These are phyloP conservation scores for Cryptoblepharus egeriae DNA, from an alignment of 2,797 vertebrate species.

Conservation along the genomic window DNA sequence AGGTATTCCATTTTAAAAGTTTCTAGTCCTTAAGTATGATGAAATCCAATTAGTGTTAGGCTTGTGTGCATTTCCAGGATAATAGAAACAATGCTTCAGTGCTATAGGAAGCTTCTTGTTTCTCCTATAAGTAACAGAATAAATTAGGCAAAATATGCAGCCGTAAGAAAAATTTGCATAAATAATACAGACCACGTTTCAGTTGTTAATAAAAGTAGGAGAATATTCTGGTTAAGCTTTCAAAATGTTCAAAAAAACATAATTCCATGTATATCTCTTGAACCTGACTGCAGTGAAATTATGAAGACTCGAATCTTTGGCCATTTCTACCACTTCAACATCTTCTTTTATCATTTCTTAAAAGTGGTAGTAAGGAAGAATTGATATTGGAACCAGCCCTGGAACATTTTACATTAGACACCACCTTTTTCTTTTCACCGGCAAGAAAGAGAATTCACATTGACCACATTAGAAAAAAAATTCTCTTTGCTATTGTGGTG, in stretches of 20 bases:
- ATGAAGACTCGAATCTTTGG: not conserved
- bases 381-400: not conserved
- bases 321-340: not conserved
- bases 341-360: not conserved
- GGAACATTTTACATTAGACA: not conserved
- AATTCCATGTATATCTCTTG: not conserved
- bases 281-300: not conserved
- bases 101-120: not conserved
- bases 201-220: not conserved
- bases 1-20: not conserved
- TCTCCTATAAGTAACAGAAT: slow-evolving; percentile 2
- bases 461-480: slow-evolving; percentile 38
- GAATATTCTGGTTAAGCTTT: not conserved
- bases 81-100: not conserved
- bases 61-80: not conserved
- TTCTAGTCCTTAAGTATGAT: not conserved
- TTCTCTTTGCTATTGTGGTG: slow-evolving; percentile 37
- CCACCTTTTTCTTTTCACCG: slow-evolving; percentile 43
- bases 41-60: not conserved
- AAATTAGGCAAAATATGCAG: slow-evolving; percentile 1
- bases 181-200: not conserved
- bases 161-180: not conserved
- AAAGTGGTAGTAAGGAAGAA: slow-evolving; percentile 2
- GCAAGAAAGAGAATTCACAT: slow-evolving; percentile 50
- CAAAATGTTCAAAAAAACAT: not conserved